Conservation (phyloP, 2,113 vertebrate species). For the Equus przewalskii region DNA sequence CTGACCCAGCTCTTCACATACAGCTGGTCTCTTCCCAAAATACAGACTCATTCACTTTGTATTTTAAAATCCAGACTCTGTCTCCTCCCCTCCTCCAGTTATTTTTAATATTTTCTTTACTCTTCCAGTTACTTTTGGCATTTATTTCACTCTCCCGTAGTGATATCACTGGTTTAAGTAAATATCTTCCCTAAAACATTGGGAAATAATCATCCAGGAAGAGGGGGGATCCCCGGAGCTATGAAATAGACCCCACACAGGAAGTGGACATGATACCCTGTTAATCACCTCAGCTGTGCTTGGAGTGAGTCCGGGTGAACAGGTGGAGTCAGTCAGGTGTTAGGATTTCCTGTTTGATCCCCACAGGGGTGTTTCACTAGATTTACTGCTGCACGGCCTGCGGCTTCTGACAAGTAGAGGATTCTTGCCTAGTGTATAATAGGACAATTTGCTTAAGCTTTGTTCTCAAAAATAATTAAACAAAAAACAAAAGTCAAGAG, state of each 20-base stretch:
- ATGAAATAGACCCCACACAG: constrained; percentile 53
- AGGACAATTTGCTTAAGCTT: not conserved
- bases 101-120: constrained; percentile 9
- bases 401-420: not conserved
- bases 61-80: constrained; percentile 33
- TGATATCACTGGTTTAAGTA: constrained; percentile 43
- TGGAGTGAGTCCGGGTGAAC: constrained; percentile 54
- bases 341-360: constrained; percentile 72
- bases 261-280: constrained; percentile 67
- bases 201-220: constrained; percentile 62
- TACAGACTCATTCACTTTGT: not conserved
- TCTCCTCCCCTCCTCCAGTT: not conserved
- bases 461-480: not conserved
- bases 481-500: not conserved
- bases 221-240: constrained; percentile 29
- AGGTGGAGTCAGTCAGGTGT: constrained; percentile 74
- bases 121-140: not conserved
- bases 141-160: constrained; percentile 2
- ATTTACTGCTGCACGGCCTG: not conserved
- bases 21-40: not conserved
- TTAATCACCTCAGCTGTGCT: constrained; percentile 68
- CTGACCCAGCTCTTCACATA: not conserved
- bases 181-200: constrained; percentile 46
- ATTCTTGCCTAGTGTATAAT: not conserved
- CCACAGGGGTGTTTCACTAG: not conserved